Conservation (phyloP, 2,113 vertebrate species). For the Rhadina sibilatrix region DNA sequence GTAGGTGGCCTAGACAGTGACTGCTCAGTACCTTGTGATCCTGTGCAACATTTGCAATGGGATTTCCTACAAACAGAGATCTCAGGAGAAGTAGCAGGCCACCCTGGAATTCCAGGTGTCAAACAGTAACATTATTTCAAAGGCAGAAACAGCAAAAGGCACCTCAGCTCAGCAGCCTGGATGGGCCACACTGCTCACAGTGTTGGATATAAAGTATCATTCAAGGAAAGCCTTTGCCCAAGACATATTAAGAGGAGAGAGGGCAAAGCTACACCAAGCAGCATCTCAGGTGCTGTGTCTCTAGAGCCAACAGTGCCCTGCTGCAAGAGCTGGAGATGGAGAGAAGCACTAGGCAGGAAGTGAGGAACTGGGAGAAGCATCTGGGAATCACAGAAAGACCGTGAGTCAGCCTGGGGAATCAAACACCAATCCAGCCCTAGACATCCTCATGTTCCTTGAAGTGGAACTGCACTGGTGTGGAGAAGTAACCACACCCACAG, state of each 20-base stretch:
- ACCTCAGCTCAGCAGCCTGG: background rate
- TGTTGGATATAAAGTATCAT: background rate
- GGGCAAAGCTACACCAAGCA: background rate
- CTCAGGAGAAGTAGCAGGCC: background rate
- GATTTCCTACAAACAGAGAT: background rate
- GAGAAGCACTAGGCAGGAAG: background rate
- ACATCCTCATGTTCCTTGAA: background rate
- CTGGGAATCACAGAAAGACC: background rate
- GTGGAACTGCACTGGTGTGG: background rate
- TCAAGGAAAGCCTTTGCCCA: background rate
- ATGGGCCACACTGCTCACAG: background rate
- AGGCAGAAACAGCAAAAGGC: background rate
- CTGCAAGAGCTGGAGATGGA: background rate
- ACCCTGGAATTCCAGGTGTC: background rate
- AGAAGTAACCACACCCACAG: background rate
- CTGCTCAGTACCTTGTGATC: background rate
- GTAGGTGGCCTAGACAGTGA: too few species aligned
- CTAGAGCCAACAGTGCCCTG: background rate
- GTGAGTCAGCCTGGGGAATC: background rate
- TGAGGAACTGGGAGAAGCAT: background rate
- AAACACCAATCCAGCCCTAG: background rate
- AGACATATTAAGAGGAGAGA: background rate
- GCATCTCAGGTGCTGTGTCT: background rate
- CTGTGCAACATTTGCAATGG: background rate
- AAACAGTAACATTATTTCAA: background rate